These are phyloP conservation scores for Stichodactyla mertensii DNA, from an alignment of 64 coral and sea anemone species.

Conservation along the genomic window DNA sequence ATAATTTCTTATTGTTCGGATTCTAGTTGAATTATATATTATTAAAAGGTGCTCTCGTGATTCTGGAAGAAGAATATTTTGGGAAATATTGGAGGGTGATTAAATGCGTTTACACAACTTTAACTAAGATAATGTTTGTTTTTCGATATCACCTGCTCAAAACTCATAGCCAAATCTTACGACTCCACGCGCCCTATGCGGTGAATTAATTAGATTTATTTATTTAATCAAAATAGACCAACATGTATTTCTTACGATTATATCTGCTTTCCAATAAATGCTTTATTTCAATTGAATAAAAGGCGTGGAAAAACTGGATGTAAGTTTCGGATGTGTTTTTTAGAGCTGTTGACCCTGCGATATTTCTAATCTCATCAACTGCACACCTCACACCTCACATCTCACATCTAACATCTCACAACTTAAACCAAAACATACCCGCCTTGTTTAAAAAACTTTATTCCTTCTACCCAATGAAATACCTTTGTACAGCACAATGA, in stretches of 20 bases:
- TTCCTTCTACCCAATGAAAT: background rate
- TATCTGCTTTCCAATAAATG: background rate
- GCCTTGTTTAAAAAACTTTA: background rate
- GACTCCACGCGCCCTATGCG: background rate
- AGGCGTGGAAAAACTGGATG: background rate
- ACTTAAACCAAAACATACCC: background rate
- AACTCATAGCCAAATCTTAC: conserved; percentile 8
- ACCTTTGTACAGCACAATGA: background rate
- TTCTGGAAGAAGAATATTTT: background rate
- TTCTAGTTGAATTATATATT: too few species aligned
- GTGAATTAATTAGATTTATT: background rate
- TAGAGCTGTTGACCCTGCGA: background rate
- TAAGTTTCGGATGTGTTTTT: background rate
- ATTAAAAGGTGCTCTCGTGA: too few species aligned
- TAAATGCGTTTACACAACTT: background rate
- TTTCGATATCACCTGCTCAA: background rate
- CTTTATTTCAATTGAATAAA: background rate
- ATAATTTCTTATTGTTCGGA: too few species aligned
- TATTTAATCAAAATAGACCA: background rate
- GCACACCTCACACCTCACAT: background rate
- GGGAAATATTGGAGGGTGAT: background rate
- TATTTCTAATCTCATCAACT: background rate
- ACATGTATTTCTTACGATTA: background rate
- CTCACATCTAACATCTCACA: background rate
- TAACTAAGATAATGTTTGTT: background rate